phyloP scores from a whole-genome alignment of 2,888 invertebrate species.

The Linnaemya tessellans region DNA sequence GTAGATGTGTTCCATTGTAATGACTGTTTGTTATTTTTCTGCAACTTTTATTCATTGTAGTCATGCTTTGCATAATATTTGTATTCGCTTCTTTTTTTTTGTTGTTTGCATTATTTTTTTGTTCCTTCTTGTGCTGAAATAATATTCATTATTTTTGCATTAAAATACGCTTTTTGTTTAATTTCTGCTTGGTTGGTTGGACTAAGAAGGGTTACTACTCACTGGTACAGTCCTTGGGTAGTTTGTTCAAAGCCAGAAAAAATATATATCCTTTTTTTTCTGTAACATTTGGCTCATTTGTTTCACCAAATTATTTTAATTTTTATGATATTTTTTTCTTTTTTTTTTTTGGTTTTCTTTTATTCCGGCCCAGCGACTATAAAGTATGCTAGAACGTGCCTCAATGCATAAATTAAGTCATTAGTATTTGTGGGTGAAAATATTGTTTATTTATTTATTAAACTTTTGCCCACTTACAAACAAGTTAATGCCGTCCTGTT shows the following conservation, averaged over 20 bases:
- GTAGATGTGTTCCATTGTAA: slow-evolving; percentile 37
- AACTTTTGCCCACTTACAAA: slow-evolving; percentile 1
- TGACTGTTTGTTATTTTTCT: slow-evolving; percentile 12
- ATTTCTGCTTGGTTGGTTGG: slow-evolving; percentile 45
- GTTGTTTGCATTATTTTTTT: slow-evolving; percentile 12
- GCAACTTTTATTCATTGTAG: slow-evolving; percentile 34
- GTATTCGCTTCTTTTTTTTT: slow-evolving; percentile 36
- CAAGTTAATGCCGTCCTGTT: not conserved
- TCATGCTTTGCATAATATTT: slow-evolving; percentile 51
- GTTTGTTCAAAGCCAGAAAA: not conserved
- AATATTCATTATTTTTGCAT: slow-evolving; percentile 72
- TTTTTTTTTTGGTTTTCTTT: not conserved
- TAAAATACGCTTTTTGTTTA: slow-evolving; percentile 52
- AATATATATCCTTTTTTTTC: slow-evolving; percentile 1
- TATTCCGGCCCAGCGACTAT: not conserved
- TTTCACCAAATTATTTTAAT: slow-evolving; percentile 49
- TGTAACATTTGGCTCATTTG: slow-evolving; percentile 52
- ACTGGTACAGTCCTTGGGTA: not conserved
- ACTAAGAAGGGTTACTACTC: slow-evolving; percentile 23
- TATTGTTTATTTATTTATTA: slow-evolving; percentile 40
- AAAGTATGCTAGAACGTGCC: not conserved
- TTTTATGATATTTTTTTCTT: not conserved
- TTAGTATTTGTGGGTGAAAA: slow-evolving; percentile 47
- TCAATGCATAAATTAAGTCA: slow-evolving; percentile 67
- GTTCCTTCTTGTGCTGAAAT: slow-evolving; percentile 53